Percentiles rank a stretch among this genome's conserved stretches.
Evolutionary conservation across 2,113 vertebrate species (phyloP).

Genomic region (Benitochromis conjunctus): DNA sequence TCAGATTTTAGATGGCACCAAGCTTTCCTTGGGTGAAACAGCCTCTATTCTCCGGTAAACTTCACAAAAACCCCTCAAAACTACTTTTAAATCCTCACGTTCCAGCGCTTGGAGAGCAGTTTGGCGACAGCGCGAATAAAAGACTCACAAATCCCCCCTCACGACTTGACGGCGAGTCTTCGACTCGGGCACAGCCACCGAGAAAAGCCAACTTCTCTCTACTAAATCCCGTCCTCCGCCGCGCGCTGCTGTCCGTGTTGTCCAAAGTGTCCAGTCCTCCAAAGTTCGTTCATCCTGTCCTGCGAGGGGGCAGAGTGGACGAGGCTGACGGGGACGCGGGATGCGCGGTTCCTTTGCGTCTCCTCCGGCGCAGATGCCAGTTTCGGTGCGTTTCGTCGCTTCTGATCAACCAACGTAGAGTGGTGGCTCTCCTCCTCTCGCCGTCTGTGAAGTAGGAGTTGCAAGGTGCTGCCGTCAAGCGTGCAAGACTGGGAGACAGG

Average conservation of each 20-base stretch:
- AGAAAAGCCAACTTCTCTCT: conserved; percentile 11
- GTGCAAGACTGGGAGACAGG: accelerated
- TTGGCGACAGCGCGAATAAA: background rate
- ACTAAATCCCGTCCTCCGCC: conserved; percentile 24
- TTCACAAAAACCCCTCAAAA: conserved; percentile 10
- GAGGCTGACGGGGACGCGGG: background rate
- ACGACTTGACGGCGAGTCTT: conserved; percentile 2
- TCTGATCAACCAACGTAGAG: conserved; percentile 26
- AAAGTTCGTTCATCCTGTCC: conserved; percentile 6
- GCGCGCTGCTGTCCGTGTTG: conserved; percentile 21
- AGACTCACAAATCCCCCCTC: conserved; percentile 14
- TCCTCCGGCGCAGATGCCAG: background rate
- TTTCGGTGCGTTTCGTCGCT: background rate
- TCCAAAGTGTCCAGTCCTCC: conserved; percentile 33
- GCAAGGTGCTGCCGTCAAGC: background rate
- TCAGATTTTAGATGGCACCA: conserved; percentile 8
- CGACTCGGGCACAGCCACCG: background rate
- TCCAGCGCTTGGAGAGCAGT: background rate
- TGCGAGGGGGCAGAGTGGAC: background rate
- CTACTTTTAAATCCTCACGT: conserved; percentile 32
- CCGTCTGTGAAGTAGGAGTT: conserved; percentile 42
- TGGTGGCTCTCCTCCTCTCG: conserved; percentile 40
- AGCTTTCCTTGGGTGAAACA: background rate
- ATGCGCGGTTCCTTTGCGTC: background rate
- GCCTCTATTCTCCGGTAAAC: conserved; percentile 18